Percentiles rank a stretch among this genome's conserved stretches.
Conservation (phyloP, 92 coral and sea anemone genomes). For the Porites lobata region DNA sequence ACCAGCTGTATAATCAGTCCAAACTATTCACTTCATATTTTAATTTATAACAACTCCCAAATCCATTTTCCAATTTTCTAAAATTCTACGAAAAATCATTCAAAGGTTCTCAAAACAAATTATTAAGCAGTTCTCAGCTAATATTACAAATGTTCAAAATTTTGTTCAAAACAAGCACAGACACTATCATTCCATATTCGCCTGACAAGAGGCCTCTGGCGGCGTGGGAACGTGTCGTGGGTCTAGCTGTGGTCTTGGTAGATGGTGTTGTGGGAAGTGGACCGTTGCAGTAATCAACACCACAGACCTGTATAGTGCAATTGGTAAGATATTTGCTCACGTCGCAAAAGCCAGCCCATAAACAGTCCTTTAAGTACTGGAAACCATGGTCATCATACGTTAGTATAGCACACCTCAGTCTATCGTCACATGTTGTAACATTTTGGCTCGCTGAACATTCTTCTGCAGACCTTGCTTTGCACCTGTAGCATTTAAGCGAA, state of each 20-base stretch:
- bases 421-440: not conserved
- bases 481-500: slow-evolving; percentile 14
- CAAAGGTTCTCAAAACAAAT: too few relatives aligned
- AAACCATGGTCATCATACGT: not conserved
- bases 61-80: too few relatives aligned
- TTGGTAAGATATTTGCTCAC: too few relatives aligned
- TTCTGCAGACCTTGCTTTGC: not conserved
- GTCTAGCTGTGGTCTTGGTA: not conserved
- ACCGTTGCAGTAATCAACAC: slow-evolving; percentile 31
- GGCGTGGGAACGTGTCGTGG: not conserved
- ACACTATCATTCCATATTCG: not conserved
- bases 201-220: slow-evolving; percentile 3
- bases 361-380: slow-evolving; percentile 1
- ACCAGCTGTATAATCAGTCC: too few relatives aligned
- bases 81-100: too few relatives aligned
- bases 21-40: too few relatives aligned
- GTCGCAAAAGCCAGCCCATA: not conserved
- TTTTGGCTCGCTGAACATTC: slow-evolving; percentile 14
- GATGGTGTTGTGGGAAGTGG: not conserved
- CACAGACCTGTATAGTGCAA: not conserved
- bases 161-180: not conserved
- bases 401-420: not conserved
- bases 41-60: too few relatives aligned
- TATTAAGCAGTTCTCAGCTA: not conserved
- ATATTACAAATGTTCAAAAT: not conserved